Conservation (phyloP, 2,113 vertebrate species). For the Pseudopipra pipra region DNA sequence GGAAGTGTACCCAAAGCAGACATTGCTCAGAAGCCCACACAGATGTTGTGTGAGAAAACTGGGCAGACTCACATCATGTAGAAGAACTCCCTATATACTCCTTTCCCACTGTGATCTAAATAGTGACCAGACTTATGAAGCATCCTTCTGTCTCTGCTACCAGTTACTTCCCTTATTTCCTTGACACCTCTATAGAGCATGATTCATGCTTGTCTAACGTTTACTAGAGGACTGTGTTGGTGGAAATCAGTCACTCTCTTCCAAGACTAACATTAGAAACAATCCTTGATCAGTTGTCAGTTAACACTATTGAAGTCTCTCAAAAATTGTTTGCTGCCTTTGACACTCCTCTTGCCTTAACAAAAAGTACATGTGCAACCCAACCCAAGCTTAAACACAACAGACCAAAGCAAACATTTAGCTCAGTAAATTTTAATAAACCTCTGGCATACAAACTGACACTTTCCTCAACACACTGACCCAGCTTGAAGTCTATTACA, state of each 20-base stretch:
- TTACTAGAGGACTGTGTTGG: neutral
- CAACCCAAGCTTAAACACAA: neutral
- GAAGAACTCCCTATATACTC: neutral
- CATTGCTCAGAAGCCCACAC: neutral
- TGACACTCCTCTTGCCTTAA: neutral
- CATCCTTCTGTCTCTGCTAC: neutral
- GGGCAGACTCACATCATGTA: neutral
- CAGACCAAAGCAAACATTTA: neutral
- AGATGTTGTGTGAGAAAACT: neutral
- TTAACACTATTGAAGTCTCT: neutral
- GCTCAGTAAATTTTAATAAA: neutral
- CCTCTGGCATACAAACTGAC: neutral
- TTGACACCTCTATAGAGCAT: neutral
- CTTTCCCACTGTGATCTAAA: neutral
- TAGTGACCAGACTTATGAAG: neutral
- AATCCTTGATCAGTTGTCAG: neutral
- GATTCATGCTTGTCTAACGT: neutral
- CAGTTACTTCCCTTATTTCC: neutral
- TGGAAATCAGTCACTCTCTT: neutral
- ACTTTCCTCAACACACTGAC: neutral
- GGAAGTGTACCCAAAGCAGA: neutral
- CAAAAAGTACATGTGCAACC: neutral
- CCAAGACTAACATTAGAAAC: constrained; percentile 9
- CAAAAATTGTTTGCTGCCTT: neutral
- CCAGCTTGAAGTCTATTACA: neutral